Conservation (phyloP, 2,888 invertebrate genomes). For the Linnaemya vulpina region DNA sequence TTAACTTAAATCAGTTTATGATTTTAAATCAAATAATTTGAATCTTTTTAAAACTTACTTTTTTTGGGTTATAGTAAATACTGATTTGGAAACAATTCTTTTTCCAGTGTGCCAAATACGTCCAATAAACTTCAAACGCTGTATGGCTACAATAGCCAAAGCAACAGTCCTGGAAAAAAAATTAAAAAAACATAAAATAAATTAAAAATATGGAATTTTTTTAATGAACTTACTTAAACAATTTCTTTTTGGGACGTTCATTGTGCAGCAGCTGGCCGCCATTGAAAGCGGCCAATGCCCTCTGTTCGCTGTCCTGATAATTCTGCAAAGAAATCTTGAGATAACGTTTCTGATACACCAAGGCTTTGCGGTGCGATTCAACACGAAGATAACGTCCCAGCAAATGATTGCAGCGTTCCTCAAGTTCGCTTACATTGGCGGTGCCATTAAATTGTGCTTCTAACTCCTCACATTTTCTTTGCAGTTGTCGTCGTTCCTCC, state of each 20-base stretch:
- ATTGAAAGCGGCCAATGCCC: conserved; percentile 76
- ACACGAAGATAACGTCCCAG: conserved; percentile 89
- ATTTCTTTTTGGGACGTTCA: conserved; percentile 76
- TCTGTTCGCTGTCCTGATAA: conserved; percentile 81
- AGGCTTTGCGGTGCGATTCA: conserved; percentile 93
- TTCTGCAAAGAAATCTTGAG: conserved; percentile 87
- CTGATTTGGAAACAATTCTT: conserved; percentile 84
- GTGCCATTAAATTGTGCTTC: conserved; percentile 77
- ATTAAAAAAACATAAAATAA: background rate
- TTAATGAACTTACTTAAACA: conserved; percentile 80
- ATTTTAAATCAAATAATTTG: background rate
- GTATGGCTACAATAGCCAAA: conserved; percentile 85
- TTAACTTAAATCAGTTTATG: too few species aligned
- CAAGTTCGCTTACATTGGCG: conserved; percentile 78
- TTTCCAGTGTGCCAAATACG: conserved; percentile 86
- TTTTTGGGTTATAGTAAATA: conserved; percentile 82
- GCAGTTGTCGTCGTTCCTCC: conserved; percentile 84
- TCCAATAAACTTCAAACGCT: conserved; percentile 87
- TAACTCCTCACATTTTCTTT: conserved; percentile 83
- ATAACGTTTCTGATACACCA: conserved; percentile 96
- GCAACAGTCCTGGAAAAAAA: conserved; percentile 84
- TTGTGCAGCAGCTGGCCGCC: conserved; percentile 71
- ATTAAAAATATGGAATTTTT: too few species aligned
- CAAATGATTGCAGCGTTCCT: conserved; percentile 85
- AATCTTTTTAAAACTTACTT: conserved; percentile 76